Evolutionary conservation across 2,797 vertebrate species (phyloP), one percentile per base, ranked within the genome.

Genomic region (Trachurus trachurus): DNA sequence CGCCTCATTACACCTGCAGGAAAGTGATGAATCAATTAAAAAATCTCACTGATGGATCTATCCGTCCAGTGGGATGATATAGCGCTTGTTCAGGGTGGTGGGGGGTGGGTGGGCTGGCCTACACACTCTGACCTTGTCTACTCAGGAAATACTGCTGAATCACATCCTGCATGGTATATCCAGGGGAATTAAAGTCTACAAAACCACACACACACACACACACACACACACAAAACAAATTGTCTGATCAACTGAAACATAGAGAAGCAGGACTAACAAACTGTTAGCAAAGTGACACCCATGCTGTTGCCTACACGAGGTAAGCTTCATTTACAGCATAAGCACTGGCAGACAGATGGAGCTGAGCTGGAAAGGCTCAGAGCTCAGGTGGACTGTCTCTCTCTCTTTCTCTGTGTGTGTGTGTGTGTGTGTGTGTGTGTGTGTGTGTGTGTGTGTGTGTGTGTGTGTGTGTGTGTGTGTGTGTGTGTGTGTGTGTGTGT

Each of bases 291-390:
- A 31, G 61, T 39, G 50, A n/a, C 69, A 69, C 76, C 44, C 17
- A 29, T 61, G 49, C 42, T 82, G 59, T 52, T n/a, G 76, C 16
- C 39, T 74, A 70, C 40, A 67, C 69, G 66, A 69, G 71, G 80
- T 86, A 90, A 90, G 88, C 85, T 91, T 86, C 76, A 77, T 80
- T 83, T 76, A 72, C 66, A 74, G 74, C 39, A 59, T 85, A 91
- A 89, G 86, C 66, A 72, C 67, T 19, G 49, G 58, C 78, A 83
- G 88, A 90, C 92, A 92, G 91, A 93, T 90, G 91, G 91, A 91
- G 92, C 87, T 90, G 88, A 90, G 90, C 89, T 83, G 66, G 67
- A 86, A 85, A 69, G 89, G 89, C 91, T 93, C 86, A 92, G 88
- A 91, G 91, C 92, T 91, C 87, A 92, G 87, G 88, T 93, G 82